Evolutionary conservation across 2,888 invertebrate species (phyloP), one percentile per base, ranked within the genome.

Genomic region (Rhamnusium bicolor): DNA sequence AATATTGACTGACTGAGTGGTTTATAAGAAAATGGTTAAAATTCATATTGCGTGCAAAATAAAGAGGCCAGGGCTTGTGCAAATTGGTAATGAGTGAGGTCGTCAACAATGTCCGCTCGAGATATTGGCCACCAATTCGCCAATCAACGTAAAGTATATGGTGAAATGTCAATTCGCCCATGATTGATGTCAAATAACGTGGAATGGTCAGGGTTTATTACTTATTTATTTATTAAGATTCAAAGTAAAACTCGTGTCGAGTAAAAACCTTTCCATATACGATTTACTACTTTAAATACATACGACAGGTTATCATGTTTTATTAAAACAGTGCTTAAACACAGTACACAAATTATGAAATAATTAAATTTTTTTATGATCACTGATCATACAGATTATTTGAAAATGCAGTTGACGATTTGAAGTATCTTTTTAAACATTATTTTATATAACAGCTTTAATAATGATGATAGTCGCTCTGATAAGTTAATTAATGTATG

Each of bases 51-150:
- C 74, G 69, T 73, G 69, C 63, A 24, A 58, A 66, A 66, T 69
- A 80, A 81, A 73, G 77, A 80, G 81, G 81, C 81, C 81, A 81
- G 70, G 81, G 81, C 77, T 80, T 68, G 76, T 77, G 79, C 73
- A 76, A 81, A 81, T 81, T 79, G 78, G 71, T 68, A 67, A 21
- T 46, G 69, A 74, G 68, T 74, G 74, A 76, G 76, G 76, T 76
- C 76, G 76, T 58, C 62, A 40, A 69, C 67, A 67, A 60, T 58
- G 69, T 54, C 51, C 58, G 53, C 21, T 67, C 46, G 72, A 70
- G 75, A 75, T 75, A 75, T 75, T 75, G 75, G 75, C 62, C 72
- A 72, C 75, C 60, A 65, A 62, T 63, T 70, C 72, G 61, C 75
- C 75, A 75, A 75, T 75, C 75, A 72, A 62, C 71, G 72, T 56